These are phyloP conservation scores for Ichneumoninae sp. DNA, from an alignment of 2,888 invertebrate species.

Conservation along the genomic window DNA sequence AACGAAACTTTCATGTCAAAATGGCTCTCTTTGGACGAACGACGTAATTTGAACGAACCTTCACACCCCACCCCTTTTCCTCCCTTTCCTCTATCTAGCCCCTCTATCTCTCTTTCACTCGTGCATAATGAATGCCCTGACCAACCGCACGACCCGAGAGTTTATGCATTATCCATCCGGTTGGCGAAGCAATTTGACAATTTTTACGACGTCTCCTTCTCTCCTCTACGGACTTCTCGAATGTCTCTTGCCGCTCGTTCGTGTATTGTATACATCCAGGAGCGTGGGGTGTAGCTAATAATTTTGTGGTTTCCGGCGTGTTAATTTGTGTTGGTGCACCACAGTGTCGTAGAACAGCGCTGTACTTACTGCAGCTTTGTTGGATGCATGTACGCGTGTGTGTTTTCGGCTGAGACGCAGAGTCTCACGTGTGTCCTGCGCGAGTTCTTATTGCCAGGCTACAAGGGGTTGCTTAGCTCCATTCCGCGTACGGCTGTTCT, in stretches of 20 bases:
- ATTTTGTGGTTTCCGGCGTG: slow-evolving; percentile 63
- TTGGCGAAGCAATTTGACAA: slow-evolving; percentile 64
- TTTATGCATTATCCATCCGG: slow-evolving; percentile 69
- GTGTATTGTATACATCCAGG: slow-evolving; percentile 42
- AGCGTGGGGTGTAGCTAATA: slow-evolving; percentile 55
- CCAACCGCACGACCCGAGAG: slow-evolving; percentile 54
- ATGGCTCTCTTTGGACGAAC: slow-evolving; percentile 66
- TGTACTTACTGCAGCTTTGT: slow-evolving; percentile 32
- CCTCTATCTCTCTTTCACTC: slow-evolving; percentile 32
- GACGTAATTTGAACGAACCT: slow-evolving; percentile 61
- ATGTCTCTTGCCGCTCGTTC: slow-evolving; percentile 30
- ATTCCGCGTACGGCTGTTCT: slow-evolving; percentile 62
- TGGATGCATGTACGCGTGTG: slow-evolving; percentile 25
- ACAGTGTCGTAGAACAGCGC: slow-evolving; percentile 36
- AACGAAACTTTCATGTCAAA: slow-evolving; percentile 68
- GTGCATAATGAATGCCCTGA: slow-evolving; percentile 69
- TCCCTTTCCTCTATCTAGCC: neutral
- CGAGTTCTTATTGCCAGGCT: slow-evolving; percentile 69
- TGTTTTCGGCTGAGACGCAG: slow-evolving; percentile 35
- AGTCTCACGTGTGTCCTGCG: slow-evolving; percentile 45
- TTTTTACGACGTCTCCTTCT: slow-evolving; percentile 64
- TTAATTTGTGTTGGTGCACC: slow-evolving; percentile 60
- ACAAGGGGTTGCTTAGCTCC: slow-evolving; percentile 63
- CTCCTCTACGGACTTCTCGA: slow-evolving; percentile 25
- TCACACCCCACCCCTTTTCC: neutral